Conservation (phyloP, 1,140 invertebrate species). For the Eupristina koningsbergeri region DNA sequence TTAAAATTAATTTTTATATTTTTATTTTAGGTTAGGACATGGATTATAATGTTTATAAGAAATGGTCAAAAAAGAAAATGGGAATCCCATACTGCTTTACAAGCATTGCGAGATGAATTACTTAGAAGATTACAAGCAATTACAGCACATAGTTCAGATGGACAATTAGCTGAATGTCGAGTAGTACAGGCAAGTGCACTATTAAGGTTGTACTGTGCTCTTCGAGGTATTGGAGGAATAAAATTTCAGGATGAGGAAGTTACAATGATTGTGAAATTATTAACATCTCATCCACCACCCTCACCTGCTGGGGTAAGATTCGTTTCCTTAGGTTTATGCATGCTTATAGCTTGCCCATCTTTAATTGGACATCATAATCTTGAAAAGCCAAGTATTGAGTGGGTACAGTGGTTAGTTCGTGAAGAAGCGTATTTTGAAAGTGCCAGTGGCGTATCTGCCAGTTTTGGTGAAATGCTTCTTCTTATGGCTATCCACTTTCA, state of each 20-base stretch:
- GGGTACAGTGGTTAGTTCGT: conserved; percentile 93
- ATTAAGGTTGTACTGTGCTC: conserved; percentile 90
- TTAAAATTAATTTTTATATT: background rate
- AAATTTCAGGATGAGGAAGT: conserved; percentile 97
- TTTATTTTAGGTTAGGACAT: conserved; percentile 79
- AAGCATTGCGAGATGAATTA: conserved; percentile 85
- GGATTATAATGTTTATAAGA: conserved; percentile 93
- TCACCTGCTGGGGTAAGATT: conserved; percentile 92
- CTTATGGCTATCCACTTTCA: conserved; percentile 98
- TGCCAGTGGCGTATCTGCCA: conserved; percentile 84
- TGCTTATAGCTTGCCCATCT: conserved; percentile 94
- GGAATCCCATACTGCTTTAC: conserved; percentile 82
- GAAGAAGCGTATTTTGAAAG: conserved; percentile 91
- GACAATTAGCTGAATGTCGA: conserved; percentile 77
- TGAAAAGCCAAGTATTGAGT: conserved; percentile 92
- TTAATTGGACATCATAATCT: conserved; percentile 84
- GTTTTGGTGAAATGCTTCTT: conserved; percentile 96
- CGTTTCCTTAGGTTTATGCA: conserved; percentile 93
- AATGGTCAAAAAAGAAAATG: conserved; percentile 92
- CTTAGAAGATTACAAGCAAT: conserved; percentile 80
- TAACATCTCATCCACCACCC: conserved; percentile 92
- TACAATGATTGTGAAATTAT: conserved; percentile 84
- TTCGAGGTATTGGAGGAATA: conserved; percentile 92
- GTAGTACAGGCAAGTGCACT: conserved; percentile 88
- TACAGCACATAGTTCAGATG: conserved; percentile 73